These are phyloP conservation scores for Pangasius mekongensis DNA, from an alignment of 2,797 vertebrate genomes.

Conservation along the genomic window DNA sequence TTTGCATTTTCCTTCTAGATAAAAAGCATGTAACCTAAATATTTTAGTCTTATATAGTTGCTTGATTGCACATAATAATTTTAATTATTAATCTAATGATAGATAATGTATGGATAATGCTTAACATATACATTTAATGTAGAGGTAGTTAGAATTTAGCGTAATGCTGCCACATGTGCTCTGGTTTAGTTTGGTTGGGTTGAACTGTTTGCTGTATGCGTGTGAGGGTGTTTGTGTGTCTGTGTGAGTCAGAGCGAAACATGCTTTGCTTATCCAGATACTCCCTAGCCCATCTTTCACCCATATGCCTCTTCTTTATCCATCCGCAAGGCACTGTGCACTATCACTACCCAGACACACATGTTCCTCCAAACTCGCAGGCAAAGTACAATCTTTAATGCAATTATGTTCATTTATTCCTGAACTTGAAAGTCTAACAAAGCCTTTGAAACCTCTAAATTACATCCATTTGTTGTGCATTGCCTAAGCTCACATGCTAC, in stretches of 20 bases:
- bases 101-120: not conserved
- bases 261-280: conserved; percentile 31
- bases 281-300: conserved; percentile 27
- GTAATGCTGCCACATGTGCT: conserved; percentile 48
- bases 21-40: not conserved
- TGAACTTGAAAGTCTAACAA: conserved; percentile 20
- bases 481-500: conserved; percentile 19
- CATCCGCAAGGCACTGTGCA: conserved; percentile 3
- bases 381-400: conserved; percentile 22
- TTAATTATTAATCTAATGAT: not conserved
- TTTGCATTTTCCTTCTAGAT: not conserved
- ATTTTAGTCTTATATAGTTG: not conserved
- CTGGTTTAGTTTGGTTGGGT: not conserved
- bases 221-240: conserved; percentile 27
- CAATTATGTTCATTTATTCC: conserved; percentile 35
- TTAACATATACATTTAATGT: not conserved
- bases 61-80: not conserved
- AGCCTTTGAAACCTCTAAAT: conserved; percentile 42
- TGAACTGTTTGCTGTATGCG: conserved; percentile 3
- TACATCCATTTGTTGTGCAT: conserved; percentile 13
- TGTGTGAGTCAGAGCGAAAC: conserved; percentile 32
- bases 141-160: conserved; percentile 45
- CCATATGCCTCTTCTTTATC: conserved; percentile 30
- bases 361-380: not conserved
- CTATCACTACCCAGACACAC: conserved; percentile 1